Evolutionary conservation across 2,888 invertebrate species (phyloP), one percentile per base, ranked within the genome.

Genomic region (Coelinius sp.): DNA sequence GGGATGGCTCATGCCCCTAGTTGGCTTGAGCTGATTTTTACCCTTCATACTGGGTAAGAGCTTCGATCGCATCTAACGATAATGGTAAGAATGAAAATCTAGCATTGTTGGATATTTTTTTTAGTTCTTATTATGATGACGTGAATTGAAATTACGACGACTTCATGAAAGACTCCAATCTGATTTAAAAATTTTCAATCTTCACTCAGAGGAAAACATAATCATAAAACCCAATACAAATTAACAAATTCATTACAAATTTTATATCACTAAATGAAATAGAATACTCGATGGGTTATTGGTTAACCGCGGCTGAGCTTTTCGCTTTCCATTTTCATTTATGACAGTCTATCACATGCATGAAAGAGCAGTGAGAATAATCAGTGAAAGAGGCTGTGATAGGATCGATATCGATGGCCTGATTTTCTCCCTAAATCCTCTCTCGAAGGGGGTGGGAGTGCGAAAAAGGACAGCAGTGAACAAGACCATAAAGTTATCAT

Each of bases 401-500:
- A 17, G 17, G 56, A 31, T 59, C 35, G 22, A 35, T 59, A 59
- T 59, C 5, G 20, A 17, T 59, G 31, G 17, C 53, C 59, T 59
- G 31, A 63, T 63, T 25, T 41, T 41, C n/a, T n/a, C 22, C 22
- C 7, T 7, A 12, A 31, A 24, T 17, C 49, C 14, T 35, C 27
- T 56, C 44, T 41, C 63, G 27, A 64, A 73, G 31, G 7, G 52
- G n/a, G n/a, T n/a, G n/a, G n/a, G n/a, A n/a, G 17, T 31, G 20
- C 5, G 56, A 49, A 52, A 35, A 46, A 71, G 52, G 59, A 41
- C 24, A 68, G 75, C 73, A 81, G 80, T 81, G 79, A 84, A 83
- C 82, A 81, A 73, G 76, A 72, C 73, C 77, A 80, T 83, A 83
- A 85, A 84, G 77, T 80, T 83, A 83, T 85, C 81, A 80, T 71